Base-by-base conservation (phyloP, 2,888 invertebrate species). In the Oscheius onirici region DNA sequence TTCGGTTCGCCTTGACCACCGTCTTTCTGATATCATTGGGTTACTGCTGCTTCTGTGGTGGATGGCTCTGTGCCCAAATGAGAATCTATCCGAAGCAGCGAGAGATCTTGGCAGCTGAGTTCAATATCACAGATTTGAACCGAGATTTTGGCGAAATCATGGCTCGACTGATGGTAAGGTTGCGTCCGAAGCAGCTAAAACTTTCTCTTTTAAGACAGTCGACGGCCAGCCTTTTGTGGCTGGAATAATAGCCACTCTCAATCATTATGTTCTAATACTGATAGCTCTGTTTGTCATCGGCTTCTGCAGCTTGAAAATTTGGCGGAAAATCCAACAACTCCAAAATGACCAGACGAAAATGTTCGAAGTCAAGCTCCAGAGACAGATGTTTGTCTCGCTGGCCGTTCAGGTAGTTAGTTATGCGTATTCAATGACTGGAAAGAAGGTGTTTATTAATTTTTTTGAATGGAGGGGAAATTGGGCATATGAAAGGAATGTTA, bases 311-410 rank as follows among this genome's bases (percentile, higher is more conserved):
- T 24, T 15, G 15, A 22, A 24, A 15, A 55, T 55, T 26, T 55
- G 54, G 54, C n/a, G 20, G 26, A 55, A 17, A n/a, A 55, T 55
- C 24, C 3, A 22, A 22, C 22, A 26, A 24, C n/a, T 26, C 20
- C 24, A 26, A n/a, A 26, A 26, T 6, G 54, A 55, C 15, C n/a
- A 20, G 20, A n/a, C 26, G 11, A 55, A 28, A 34, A 55, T 28
- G 15, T 11, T n/a, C n/a, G 28, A 55, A 15, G 54, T 22, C 3
- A 34, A 13, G n/a, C 22, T 55, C n/a, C 54, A 55, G 34, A n/a
- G 54, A 55, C 54, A 55, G 34, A 55, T 55, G 26, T 55, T 55
- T 55, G 5, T 55, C 15, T 20, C 20, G 15, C 54, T 55, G 22
- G 54, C 26, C 8, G 54, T 55, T 15, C 54, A 55, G 54, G 54